Percentiles rank a stretch among this genome's conserved stretches.
These are phyloP conservation scores for Parasteatoda lunata DNA, from an alignment of 2,888 invertebrate species.

Conservation along the genomic window DNA sequence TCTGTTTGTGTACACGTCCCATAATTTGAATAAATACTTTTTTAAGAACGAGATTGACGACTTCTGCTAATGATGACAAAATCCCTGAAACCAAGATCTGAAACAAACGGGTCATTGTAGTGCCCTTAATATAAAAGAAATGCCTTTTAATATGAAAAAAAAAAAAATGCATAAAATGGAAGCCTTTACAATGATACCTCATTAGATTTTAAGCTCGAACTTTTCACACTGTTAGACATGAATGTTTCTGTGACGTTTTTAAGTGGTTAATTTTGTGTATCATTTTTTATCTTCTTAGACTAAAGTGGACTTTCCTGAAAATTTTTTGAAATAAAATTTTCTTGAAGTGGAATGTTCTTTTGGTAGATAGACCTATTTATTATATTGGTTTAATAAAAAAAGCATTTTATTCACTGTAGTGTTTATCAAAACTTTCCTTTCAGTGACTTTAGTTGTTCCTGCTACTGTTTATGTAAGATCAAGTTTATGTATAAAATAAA, in stretches of 20 bases:
- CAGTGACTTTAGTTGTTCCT: conserved; percentile 64
- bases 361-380: conserved; percentile 68
- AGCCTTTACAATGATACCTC: conserved; percentile 69
- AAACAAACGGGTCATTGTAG: conserved; percentile 66
- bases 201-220: conserved; percentile 64
- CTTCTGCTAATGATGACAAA: conserved; percentile 7
- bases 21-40: conserved; percentile 51
- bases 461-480: conserved; percentile 67
- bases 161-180: conserved; percentile 42
- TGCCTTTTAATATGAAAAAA: conserved; percentile 65
- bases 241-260: conserved; percentile 42
- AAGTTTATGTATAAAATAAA: conserved; percentile 67
- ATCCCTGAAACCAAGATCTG: conserved; percentile 66
- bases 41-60: conserved; percentile 50
- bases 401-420: conserved; percentile 46
- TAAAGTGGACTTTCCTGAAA: conserved; percentile 47
- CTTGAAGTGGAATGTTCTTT: conserved; percentile 65
- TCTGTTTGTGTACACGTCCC: conserved; percentile 22
- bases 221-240: conserved; percentile 66
- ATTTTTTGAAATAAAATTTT: conserved; percentile 46
- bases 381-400: conserved; percentile 36
- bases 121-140: conserved; percentile 64
- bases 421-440: conserved; percentile 46
- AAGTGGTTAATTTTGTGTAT: conserved; percentile 57
- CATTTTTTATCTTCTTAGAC: conserved; percentile 64